A percentile compares a stretch with the other conserved stretches of the same genome.
phyloP scores from a whole-genome alignment of 2,113 vertebrate species.

The Calypte anna region DNA sequence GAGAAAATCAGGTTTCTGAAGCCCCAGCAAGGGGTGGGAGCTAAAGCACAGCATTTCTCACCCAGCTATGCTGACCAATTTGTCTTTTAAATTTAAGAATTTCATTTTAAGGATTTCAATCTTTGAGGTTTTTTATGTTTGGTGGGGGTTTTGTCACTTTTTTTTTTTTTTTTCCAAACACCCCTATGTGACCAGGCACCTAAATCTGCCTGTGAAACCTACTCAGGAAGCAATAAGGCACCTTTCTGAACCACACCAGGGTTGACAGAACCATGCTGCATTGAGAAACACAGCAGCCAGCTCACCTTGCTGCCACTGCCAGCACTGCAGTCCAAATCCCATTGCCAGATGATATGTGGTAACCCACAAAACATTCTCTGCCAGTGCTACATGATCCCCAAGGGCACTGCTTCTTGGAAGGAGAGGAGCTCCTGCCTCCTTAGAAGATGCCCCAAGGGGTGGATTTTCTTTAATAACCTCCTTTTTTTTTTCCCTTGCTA shows the following conservation, averaged over 20 bases:
- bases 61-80: not conserved
- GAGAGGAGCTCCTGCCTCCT: not conserved
- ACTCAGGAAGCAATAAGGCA: not conserved
- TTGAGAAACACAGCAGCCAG: not conserved
- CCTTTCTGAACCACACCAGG: not conserved
- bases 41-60: not conserved
- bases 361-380: not conserved
- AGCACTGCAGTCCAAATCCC: not conserved
- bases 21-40: rapidly evolving
- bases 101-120: not conserved
- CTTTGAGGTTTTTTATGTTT: too few species aligned
- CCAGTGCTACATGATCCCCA: not conserved
- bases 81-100: not conserved
- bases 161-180: not conserved
- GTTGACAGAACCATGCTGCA: not conserved
- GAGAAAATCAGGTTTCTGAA: not conserved
- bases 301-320: not conserved
- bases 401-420: not conserved
- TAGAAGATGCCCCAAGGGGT: not conserved
- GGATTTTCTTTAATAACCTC: not conserved
- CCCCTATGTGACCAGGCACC: not conserved
- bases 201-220: not conserved
- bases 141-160: not conserved
- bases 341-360: not conserved
- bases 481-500: not conserved